phyloP scores from a whole-genome alignment of 2,113 vertebrate genomes.

The Glaucidium brasilianum region DNA sequence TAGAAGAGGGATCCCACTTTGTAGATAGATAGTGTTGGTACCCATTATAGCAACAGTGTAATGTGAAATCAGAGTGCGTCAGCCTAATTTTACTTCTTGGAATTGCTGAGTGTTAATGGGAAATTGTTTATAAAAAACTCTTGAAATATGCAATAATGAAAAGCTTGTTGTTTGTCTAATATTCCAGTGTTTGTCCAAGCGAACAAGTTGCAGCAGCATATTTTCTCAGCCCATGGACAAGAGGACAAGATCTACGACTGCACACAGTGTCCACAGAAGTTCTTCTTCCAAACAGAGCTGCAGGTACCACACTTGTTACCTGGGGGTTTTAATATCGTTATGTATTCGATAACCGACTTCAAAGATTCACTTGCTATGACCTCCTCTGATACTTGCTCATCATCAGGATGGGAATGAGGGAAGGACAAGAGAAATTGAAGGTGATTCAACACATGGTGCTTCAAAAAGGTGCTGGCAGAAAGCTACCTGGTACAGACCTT shows the following conservation, averaged over 20 bases:
- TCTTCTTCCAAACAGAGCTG: conserved; percentile 99
- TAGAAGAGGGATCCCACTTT: neutral
- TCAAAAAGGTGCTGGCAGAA: conserved; percentile 59
- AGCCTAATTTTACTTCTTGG: conserved; percentile 9
- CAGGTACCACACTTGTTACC: conserved; percentile 81
- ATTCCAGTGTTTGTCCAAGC: conserved; percentile 96
- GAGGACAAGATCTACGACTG: conserved; percentile 99
- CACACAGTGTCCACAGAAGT: conserved; percentile 98
- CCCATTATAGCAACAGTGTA: neutral
- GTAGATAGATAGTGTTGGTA: neutral
- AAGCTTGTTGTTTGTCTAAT: conserved; percentile 50
- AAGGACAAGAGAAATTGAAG: conserved; percentile 41
- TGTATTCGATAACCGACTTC: conserved; percentile 1
- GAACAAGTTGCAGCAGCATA: conserved; percentile 98
- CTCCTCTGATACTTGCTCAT: conserved; percentile 21
- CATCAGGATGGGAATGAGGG: conserved; percentile 42
- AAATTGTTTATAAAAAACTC: neutral
- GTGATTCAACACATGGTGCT: neutral
- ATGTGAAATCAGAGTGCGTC: neutral
- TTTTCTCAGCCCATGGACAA: conserved; percentile 98
- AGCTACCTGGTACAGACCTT: conserved; percentile 49
- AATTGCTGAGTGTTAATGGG: conserved; percentile 7
- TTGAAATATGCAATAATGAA: conserved; percentile 10
- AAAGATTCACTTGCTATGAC: neutral
- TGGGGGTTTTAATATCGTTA: neutral